Conservation (phyloP, 2,113 vertebrate genomes). For the Oceanites oceanicus region DNA sequence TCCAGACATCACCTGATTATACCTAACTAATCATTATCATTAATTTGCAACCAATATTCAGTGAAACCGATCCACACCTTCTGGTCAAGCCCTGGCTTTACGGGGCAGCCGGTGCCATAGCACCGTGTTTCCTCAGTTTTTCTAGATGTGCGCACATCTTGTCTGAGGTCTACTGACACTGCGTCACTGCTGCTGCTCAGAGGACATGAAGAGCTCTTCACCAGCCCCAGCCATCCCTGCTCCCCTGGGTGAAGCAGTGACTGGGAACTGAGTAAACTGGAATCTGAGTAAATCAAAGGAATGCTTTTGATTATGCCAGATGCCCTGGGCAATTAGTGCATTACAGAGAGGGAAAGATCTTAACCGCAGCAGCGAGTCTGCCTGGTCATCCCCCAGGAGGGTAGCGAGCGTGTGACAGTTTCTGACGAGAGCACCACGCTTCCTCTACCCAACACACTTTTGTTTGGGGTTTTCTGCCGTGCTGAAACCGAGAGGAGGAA, state of each 20-base stretch:
- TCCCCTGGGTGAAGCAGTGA: background rate
- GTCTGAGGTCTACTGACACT: background rate
- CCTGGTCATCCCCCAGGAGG: background rate
- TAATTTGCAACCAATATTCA: background rate
- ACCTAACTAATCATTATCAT: background rate
- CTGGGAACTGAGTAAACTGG: background rate
- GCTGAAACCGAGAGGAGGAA: background rate
- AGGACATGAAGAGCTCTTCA: background rate
- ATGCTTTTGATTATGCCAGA: background rate
- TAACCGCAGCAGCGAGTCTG: background rate
- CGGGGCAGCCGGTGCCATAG: background rate
- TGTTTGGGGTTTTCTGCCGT: background rate
- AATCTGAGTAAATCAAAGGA: background rate
- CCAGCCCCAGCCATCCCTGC: background rate
- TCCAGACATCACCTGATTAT: background rate
- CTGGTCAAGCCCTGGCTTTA: background rate
- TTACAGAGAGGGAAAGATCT: background rate
- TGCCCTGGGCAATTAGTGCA: background rate
- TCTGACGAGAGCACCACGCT: background rate
- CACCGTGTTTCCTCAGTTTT: background rate
- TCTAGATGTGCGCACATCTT: background rate
- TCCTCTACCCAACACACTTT: background rate
- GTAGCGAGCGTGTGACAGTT: background rate
- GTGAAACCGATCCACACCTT: background rate
- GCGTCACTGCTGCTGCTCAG: background rate